Percentiles rank a stretch among this genome's conserved stretches.
These are phyloP conservation scores for Entelurus aequoreus DNA, from an alignment of 2,113 vertebrate genomes.

Conservation along the genomic window DNA sequence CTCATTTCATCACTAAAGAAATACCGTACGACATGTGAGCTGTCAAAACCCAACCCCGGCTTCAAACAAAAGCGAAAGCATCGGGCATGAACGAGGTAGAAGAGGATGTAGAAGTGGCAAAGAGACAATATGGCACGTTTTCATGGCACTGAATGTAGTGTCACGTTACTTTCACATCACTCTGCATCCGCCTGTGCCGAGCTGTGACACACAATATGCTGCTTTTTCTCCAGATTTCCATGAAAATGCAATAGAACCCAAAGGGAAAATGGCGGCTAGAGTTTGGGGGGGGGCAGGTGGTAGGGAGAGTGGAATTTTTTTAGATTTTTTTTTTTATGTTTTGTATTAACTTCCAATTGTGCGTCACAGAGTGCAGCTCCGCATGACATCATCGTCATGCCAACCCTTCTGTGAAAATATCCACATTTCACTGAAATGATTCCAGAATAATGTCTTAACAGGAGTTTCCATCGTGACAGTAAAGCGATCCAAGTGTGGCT, in stretches of 20 bases:
- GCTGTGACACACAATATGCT: conserved; percentile 27
- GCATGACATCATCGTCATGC: conserved; percentile 9
- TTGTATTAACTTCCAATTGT: conserved; percentile 14
- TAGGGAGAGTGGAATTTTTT: conserved; percentile 11
- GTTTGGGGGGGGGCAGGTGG: too few relatives aligned
- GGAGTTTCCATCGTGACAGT: conserved; percentile 47
- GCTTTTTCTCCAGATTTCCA: conserved; percentile 40
- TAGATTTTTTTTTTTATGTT: conserved; percentile 15
- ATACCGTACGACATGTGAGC: neutral
- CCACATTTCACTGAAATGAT: conserved; percentile 43
- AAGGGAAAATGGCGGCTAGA: neutral
- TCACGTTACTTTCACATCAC: conserved; percentile 20
- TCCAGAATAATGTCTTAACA: conserved; percentile 61
- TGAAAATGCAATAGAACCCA: conserved; percentile 23
- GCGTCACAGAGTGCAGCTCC: neutral
- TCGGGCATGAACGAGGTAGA: conserved; percentile 9
- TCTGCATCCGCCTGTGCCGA: conserved; percentile 4
- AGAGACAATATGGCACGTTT: neutral
- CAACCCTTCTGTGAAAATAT: conserved; percentile 3
- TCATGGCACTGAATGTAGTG: conserved; percentile 35
- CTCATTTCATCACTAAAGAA: too few relatives aligned
- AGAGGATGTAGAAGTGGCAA: conserved; percentile 18
- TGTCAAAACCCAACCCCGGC: neutral
- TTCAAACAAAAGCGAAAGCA: conserved; percentile 13
- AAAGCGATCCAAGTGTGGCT: conserved; percentile 34